Conservation (phyloP, 1,140 invertebrate species). For the Zaprionus africanus region DNA sequence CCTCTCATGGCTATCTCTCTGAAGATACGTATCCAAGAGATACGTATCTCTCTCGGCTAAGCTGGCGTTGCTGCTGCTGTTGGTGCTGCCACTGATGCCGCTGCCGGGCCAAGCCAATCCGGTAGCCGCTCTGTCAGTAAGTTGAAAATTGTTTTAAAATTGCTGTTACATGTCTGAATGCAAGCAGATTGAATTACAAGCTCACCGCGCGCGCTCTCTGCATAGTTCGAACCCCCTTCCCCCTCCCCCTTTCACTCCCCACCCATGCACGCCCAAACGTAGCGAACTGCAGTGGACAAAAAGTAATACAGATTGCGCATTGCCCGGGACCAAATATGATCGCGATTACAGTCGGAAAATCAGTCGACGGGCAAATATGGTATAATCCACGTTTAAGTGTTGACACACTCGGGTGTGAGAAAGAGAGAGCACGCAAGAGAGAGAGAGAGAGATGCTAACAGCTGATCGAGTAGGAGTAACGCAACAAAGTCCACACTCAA, state of each 20-base stretch:
- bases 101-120: constrained; percentile 66
- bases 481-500: not conserved
- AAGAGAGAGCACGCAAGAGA: not conserved
- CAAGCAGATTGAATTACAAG: constrained; percentile 83
- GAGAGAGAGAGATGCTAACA: constrained; percentile 28
- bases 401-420: constrained; percentile 59
- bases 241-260: constrained; percentile 44
- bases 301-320: constrained; percentile 68
- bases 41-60: constrained; percentile 37
- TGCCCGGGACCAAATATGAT: constrained; percentile 46
- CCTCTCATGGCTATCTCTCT: constrained; percentile 41
- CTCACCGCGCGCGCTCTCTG: constrained; percentile 50
- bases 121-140: constrained; percentile 83
- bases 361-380: constrained; percentile 73
- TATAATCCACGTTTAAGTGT: constrained; percentile 84
- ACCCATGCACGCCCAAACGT: constrained; percentile 32
- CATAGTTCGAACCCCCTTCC: constrained; percentile 12
- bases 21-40: constrained; percentile 27
- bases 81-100: not conserved
- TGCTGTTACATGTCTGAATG: constrained; percentile 84
- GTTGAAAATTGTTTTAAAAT: constrained; percentile 84
- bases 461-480: constrained; percentile 36
- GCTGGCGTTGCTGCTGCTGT: constrained; percentile 16
- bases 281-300: constrained; percentile 37
- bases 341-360: constrained; percentile 65